A percentile compares a stretch with the other conserved stretches of the same genome.
These are phyloP conservation scores for Pyrrhura leucotis DNA, from an alignment of 2,797 vertebrate genomes.

Conservation along the genomic window DNA sequence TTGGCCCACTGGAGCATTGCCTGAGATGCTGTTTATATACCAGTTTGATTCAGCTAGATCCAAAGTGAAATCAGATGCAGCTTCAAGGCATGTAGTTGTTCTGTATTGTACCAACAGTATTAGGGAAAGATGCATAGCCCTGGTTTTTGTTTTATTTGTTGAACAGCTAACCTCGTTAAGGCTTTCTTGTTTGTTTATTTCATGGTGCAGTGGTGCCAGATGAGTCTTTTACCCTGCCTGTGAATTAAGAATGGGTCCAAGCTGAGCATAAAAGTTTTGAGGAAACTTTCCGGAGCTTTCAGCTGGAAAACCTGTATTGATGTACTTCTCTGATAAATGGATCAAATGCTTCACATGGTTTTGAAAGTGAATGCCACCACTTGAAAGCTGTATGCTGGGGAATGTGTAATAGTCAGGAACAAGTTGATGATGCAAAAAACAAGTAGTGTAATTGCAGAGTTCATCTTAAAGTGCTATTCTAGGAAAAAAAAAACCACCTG, in stretches of 20 bases:
- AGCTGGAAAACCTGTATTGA: conserved; percentile 15
- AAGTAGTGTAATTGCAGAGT: not conserved
- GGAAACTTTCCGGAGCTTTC: conserved; percentile 46
- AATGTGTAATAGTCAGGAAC: not conserved
- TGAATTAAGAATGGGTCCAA: conserved; percentile 28
- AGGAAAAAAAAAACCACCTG: not conserved
- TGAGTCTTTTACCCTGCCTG: not conserved
- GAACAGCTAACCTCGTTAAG: not conserved
- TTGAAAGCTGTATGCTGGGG: not conserved
- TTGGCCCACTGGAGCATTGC: not conserved
- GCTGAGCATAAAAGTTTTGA: conserved; percentile 8
- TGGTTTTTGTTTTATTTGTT: not conserved
- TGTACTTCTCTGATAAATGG: not conserved
- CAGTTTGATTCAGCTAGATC: not conserved
- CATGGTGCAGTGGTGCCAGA: not conserved
- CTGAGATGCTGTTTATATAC: not conserved
- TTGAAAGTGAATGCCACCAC: not conserved
- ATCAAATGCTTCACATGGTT: not conserved
- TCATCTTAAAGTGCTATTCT: not conserved
- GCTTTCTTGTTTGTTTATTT: not conserved
- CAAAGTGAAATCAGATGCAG: not conserved
- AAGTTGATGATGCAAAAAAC: conserved; percentile 12
- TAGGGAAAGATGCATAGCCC: not conserved
- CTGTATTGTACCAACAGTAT: not conserved
- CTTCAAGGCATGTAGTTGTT: not conserved